These are phyloP conservation scores for Drosophila setifemur DNA, from an alignment of 1,140 invertebrate species.

Conservation along the genomic window DNA sequence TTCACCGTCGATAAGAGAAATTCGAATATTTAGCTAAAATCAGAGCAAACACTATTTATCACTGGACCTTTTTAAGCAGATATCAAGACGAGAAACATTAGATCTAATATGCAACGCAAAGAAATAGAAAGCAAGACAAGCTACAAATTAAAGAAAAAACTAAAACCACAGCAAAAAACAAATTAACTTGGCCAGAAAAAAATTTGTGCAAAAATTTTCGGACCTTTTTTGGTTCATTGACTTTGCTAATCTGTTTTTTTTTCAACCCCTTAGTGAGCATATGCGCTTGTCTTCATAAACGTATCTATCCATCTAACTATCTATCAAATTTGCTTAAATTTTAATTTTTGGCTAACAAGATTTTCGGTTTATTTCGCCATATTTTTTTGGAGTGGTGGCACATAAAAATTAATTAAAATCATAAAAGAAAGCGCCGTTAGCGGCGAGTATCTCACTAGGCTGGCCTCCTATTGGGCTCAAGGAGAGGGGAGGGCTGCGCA, in stretches of 20 bases:
- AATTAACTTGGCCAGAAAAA: slow-evolving; percentile 34
- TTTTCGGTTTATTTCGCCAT: slow-evolving; percentile 18
- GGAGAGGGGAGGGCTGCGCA: not conserved
- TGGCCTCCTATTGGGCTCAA: slow-evolving; percentile 13
- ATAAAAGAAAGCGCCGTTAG: slow-evolving; percentile 65
- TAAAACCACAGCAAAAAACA: slow-evolving; percentile 17
- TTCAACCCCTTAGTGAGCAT: slow-evolving; percentile 3
- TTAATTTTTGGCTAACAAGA: slow-evolving; percentile 56
- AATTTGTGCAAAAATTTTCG: slow-evolving; percentile 58
- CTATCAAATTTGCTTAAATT: slow-evolving; percentile 68
- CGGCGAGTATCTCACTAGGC: slow-evolving; percentile 10
- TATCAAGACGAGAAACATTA: slow-evolving; percentile 35
- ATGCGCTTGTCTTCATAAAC: slow-evolving; percentile 11
- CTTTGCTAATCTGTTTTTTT: slow-evolving; percentile 14
- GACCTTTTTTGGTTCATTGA: slow-evolving; percentile 75
- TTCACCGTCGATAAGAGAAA: slow-evolving; percentile 7
- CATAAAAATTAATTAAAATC: slow-evolving; percentile 71
- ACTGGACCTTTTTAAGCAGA: not conserved
- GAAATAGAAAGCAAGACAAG: slow-evolving; percentile 36
- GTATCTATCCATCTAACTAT: slow-evolving; percentile 55
- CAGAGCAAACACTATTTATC: slow-evolving; percentile 26
- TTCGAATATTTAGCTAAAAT: slow-evolving; percentile 12
- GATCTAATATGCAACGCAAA: slow-evolving; percentile 42
- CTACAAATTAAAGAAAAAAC: slow-evolving; percentile 15
- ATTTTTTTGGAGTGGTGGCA: slow-evolving; percentile 16